Evolutionary conservation across 2,113 vertebrate species (phyloP), one percentile per base, ranked within the genome.

Genomic region (Gallinago undulata): DNA sequence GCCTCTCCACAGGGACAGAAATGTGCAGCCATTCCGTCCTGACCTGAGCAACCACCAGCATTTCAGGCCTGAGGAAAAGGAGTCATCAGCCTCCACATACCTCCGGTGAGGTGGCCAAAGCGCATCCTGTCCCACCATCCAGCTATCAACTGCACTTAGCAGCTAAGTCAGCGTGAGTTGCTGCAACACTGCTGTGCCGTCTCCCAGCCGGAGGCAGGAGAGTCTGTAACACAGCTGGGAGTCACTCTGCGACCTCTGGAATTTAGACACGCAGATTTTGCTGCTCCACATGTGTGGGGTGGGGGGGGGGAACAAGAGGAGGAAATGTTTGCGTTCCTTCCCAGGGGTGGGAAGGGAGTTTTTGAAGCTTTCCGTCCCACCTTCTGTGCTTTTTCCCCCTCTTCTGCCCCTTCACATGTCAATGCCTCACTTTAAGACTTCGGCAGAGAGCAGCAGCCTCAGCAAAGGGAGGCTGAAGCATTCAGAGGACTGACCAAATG

Each of bases 91-190:
- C 45, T 88, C 67, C 55, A 66, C 94, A 88, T 90, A 86, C 79
- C 79, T 96, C 59, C 18, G 75, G 78, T 95, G 95, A 97, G 92
- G 84, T 91, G 79, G 75, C 88, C 47, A 13, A 88, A 83, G 45
- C 41, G 50, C 85, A 93, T 97, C 90, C 90, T 96, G 95, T 94
- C 75, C 88, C 88, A 85, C 70, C 48, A 23, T 93, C 45, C 78
- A 93, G 67, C 67, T 90, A 50, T 82, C 90, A 94, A n/a, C 69
- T 60, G 48, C 45, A 64, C 69, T 41, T 75, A 78, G 78, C 51
- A 30, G 64, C 60, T 64, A 78, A 87, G 94, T 73, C 82, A 83
- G 92, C 82, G 41, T 50, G 64, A 53, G 55, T 15, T 86, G 82
- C 21, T 48, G 82, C 41, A 88, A 85, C 30, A 25, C 25, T 23